A percentile compares a stretch with the other conserved stretches of the same genome.
Evolutionary conservation across 2,888 invertebrate genomes (phyloP).

Genomic region (Drosophila prostipennis): DNA sequence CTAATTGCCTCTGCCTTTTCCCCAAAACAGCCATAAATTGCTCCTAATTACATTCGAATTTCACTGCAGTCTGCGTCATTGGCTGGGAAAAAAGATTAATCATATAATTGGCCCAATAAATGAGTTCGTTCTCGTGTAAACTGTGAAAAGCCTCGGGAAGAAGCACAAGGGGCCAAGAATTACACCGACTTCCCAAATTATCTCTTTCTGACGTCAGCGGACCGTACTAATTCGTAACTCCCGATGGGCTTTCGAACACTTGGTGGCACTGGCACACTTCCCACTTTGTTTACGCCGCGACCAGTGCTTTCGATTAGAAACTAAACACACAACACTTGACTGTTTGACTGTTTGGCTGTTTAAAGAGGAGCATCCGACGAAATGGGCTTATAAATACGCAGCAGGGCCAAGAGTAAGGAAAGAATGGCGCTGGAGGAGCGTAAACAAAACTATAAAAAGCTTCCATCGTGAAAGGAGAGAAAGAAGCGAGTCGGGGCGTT

Average conservation of each 20-base stretch:
- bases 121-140: constrained; percentile 46
- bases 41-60: constrained; percentile 42
- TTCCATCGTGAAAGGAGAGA: constrained; percentile 16
- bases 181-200: constrained; percentile 54
- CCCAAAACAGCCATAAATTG: constrained; percentile 33
- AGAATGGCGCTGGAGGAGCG: constrained; percentile 23
- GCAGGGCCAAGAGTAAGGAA: constrained; percentile 28
- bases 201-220: constrained; percentile 66
- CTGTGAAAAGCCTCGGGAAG: constrained; percentile 54
- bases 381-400: constrained; percentile 58
- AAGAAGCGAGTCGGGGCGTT: constrained; percentile 36
- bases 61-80: constrained; percentile 45
- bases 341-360: constrained; percentile 31
- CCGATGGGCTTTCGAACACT: constrained; percentile 9
- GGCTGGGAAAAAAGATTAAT: constrained; percentile 62
- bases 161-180: constrained; percentile 1
- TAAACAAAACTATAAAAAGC: constrained; percentile 74
- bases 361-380: constrained; percentile 47
- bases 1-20: constrained; percentile 46
- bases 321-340: constrained; percentile 62
- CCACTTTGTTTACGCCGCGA: constrained; percentile 63
- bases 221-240: constrained; percentile 4
- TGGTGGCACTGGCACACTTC: constrained; percentile 77
- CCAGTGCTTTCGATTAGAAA: constrained; percentile 67
- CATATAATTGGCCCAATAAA: constrained; percentile 75